phyloP scores from a whole-genome alignment of 2,888 invertebrate species.

The Scrobipalpa atriplicella region DNA sequence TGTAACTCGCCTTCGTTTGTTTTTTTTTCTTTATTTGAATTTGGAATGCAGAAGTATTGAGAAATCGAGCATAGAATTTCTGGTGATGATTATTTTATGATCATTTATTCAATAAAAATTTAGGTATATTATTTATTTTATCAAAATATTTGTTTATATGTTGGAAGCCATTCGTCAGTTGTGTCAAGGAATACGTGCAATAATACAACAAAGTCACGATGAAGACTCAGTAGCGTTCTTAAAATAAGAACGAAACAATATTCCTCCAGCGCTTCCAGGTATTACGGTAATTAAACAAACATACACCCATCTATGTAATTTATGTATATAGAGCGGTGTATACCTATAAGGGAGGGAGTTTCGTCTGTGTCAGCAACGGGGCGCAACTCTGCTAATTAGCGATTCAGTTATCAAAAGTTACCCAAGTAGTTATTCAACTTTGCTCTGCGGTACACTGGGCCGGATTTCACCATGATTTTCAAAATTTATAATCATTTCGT shows the following conservation, averaged over 20 bases:
- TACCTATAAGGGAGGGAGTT: neutral
- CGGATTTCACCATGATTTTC: neutral
- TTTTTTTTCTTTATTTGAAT: neutral
- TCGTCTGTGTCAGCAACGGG: conserved; percentile 5
- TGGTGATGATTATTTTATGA: too few species aligned
- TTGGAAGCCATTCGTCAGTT: too few species aligned
- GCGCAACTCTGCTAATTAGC: conserved; percentile 24
- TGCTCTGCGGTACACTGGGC: conserved; percentile 15
- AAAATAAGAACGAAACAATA: too few species aligned
- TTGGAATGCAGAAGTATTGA: too few species aligned
- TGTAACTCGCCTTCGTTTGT: conserved; percentile 8
- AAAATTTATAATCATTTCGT: neutral
- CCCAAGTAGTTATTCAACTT: conserved; percentile 31
- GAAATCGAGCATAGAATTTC: too few species aligned
- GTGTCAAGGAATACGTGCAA: too few species aligned
- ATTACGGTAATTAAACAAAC: neutral
- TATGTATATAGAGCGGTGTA: neutral
- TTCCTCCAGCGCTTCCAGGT: too few species aligned
- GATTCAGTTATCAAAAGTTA: conserved; percentile 33
- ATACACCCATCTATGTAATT: neutral
- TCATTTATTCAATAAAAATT: too few species aligned
- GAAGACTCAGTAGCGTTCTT: too few species aligned
- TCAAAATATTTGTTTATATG: too few species aligned
- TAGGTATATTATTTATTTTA: too few species aligned
- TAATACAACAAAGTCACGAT: too few species aligned